These are phyloP conservation scores for Bembecia ichneumoniformis DNA, from an alignment of 2,888 invertebrate genomes.

Conservation along the genomic window DNA sequence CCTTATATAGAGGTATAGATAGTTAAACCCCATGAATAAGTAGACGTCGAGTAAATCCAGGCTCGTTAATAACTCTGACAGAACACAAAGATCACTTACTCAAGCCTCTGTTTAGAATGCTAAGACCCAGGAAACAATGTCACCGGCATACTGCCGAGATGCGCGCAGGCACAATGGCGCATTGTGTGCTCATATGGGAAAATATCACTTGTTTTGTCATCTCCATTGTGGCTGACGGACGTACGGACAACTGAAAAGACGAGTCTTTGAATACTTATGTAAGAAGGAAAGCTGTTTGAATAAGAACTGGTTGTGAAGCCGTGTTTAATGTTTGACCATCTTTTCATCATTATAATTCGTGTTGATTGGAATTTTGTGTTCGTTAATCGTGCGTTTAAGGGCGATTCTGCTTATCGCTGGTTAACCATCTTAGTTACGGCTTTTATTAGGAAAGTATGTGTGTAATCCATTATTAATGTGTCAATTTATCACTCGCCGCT, in stretches of 20 bases:
- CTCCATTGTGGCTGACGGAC: conserved; percentile 61
- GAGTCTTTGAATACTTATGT: conserved; percentile 57
- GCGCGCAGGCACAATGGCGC: conserved; percentile 41
- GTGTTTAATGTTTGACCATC: background rate
- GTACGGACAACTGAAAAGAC: conserved; percentile 68
- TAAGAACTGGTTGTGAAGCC: conserved; percentile 17
- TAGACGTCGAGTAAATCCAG: background rate
- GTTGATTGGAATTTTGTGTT: background rate
- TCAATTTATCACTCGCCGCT: conserved; percentile 19
- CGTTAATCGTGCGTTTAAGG: background rate
- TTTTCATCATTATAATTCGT: background rate
- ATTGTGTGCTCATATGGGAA: conserved; percentile 67
- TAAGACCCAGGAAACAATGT: conserved; percentile 11
- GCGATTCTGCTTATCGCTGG: background rate
- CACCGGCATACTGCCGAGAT: conserved; percentile 35
- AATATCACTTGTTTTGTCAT: conserved; percentile 67
- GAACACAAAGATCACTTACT: background rate
- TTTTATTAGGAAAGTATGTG: background rate
- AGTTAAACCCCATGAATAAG: no score
- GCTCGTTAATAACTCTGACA: background rate
- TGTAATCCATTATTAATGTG: conserved; percentile 12
- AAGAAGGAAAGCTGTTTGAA: conserved; percentile 37
- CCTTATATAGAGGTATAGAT: no score
- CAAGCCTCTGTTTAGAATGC: conserved; percentile 13
- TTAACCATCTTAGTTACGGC: background rate